Evolutionary conservation across 1,140 invertebrate genomes (phyloP).

Genomic region (Euura saliciscinereae): DNA sequence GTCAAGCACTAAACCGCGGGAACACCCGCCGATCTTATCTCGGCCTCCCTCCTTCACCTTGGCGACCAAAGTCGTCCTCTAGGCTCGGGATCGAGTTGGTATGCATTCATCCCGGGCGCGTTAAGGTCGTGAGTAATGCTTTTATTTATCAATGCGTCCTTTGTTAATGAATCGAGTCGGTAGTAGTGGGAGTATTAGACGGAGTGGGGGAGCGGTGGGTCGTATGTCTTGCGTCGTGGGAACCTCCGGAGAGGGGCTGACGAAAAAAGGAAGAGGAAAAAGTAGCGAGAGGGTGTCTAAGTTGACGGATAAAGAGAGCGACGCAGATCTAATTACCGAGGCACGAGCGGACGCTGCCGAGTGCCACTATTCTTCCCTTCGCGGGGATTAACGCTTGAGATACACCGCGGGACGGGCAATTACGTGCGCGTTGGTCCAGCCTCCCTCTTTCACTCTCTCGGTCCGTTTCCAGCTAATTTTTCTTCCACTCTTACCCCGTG

Average conservation of each 20-base stretch:
- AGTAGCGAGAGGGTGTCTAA: slow-evolving; percentile 27
- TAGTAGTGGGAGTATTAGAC: neutral
- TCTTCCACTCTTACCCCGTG: slow-evolving; percentile 13
- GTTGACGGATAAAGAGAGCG: slow-evolving; percentile 45
- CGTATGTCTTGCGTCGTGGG: neutral
- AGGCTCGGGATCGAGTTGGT: slow-evolving; percentile 53
- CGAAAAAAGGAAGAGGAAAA: slow-evolving; percentile 3
- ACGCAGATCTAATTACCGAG: slow-evolving; percentile 51
- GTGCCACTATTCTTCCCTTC: neutral
- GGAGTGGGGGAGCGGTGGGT: neutral
- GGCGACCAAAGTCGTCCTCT: slow-evolving; percentile 42
- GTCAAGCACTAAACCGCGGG: slow-evolving; percentile 52
- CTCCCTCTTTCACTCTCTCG: neutral
- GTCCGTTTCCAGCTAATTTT: slow-evolving; percentile 21
- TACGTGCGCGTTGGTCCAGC: slow-evolving; percentile 40
- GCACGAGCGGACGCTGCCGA: slow-evolving; percentile 14
- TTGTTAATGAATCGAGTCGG: slow-evolving; percentile 48
- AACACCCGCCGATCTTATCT: slow-evolving; percentile 57
- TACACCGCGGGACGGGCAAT: slow-evolving; percentile 34
- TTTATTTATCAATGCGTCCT: slow-evolving; percentile 55
- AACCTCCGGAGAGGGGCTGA: neutral
- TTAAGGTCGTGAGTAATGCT: slow-evolving; percentile 52
- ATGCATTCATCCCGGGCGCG: slow-evolving; percentile 52
- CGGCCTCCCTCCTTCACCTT: slow-evolving; percentile 21
- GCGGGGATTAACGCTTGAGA: neutral